phyloP scores from a whole-genome alignment of 1,140 invertebrate species.

The Drosophila kepulauana region DNA sequence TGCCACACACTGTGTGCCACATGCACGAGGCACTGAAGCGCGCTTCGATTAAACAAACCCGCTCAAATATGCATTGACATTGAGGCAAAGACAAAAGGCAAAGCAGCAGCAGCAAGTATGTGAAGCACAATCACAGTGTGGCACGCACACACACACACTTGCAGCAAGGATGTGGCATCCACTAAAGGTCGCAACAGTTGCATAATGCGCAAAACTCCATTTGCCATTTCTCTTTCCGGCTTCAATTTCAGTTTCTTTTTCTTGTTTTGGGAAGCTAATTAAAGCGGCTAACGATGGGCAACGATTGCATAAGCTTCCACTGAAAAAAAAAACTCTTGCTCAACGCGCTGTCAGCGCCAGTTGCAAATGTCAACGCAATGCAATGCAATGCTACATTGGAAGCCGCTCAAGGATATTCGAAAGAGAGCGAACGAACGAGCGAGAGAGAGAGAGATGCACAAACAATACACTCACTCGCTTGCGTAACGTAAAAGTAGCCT shows the following conservation, averaged over 20 bases:
- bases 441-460: slow-evolving; percentile 36
- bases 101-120: slow-evolving; percentile 3
- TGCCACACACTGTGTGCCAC: background rate
- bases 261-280: slow-evolving; percentile 22
- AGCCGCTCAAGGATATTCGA: slow-evolving; percentile 69
- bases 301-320: slow-evolving; percentile 54
- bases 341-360: slow-evolving; percentile 27
- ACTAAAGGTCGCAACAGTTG: slow-evolving; percentile 43
- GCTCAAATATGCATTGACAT: slow-evolving; percentile 79
- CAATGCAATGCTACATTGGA: slow-evolving; percentile 54
- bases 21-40: slow-evolving; percentile 21
- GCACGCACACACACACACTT: slow-evolving; percentile 11
- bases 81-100: slow-evolving; percentile 65
- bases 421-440: slow-evolving; percentile 22
- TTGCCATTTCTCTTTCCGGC: slow-evolving; percentile 19
- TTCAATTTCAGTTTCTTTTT: background rate
- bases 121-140: slow-evolving; percentile 16
- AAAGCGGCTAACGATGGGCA: slow-evolving; percentile 25
- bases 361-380: slow-evolving; percentile 68
- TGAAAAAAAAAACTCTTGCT: slow-evolving; percentile 8
- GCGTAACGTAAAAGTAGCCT: slow-evolving; percentile 82
- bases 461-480: slow-evolving; percentile 40
- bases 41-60: slow-evolving; percentile 80
- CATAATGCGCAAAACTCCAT: slow-evolving; percentile 21
- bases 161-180: slow-evolving; percentile 16